Base-by-base conservation (phyloP, 2,888 invertebrate genomes). In the Xestia sexstrigata region DNA sequence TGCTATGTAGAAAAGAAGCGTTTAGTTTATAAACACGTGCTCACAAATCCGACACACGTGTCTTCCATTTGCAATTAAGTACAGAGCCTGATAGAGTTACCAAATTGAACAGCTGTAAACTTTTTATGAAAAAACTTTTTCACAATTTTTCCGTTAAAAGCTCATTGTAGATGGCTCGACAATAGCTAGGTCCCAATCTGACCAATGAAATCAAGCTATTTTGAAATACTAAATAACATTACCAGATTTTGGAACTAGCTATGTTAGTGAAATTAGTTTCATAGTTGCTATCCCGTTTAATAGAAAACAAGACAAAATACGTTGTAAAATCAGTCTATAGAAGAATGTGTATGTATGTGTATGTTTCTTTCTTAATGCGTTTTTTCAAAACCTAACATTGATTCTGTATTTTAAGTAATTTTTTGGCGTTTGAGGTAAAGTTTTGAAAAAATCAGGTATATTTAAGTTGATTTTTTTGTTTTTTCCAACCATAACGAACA, bases 51-150 rank as follows among this genome's bases (percentile, higher is more conserved):
- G 47, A 62, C 30, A 65, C 39, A 58, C 63, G 23, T 83, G 68
- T 60, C 45, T 49, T 47, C 58, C 42, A 62, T 74, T 78, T 74
- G 20, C 39, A 85, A 78, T 77, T 49, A 76, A 68, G 26, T 65
- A 65, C 60, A 70, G 39, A 67, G 62, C 49, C 55, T 30, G 67
- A 70, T 70, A 26, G 65, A 70, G 67, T 68, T 47, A 66, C 63
- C 35, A 68, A 67, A 62, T 70, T 52, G 49, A 35, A 42, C 30
- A 17, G 58, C 30, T 7, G 55, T 62, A 82, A 82, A 72, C 65
- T 78, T 73, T 85, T 82, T 73, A 62, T 60, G 20, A 62, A 73
- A 58, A 35, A 73, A 47, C n/a, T 62, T 23, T 69, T 68, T 70
- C 6, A 74, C 42, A 39, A 62, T 45, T 76, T 68, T 72, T 73